phyloP scores from a whole-genome alignment of 2,113 vertebrate genomes.

The Epinephelus lanceolatus region DNA sequence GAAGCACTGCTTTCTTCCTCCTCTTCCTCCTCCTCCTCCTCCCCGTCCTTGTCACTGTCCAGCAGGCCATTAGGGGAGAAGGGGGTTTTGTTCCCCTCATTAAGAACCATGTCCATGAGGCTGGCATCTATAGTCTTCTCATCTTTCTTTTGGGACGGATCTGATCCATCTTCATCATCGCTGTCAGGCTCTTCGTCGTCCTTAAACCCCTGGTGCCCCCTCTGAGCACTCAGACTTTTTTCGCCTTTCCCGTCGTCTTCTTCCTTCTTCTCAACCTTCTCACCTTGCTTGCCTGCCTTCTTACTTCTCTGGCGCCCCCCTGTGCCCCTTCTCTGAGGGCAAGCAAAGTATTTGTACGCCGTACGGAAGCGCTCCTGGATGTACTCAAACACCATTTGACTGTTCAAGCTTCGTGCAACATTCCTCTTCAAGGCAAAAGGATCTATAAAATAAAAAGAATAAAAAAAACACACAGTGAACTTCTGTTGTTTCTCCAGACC shows the following conservation, averaged over 20 bases:
- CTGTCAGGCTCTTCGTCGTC: constrained; percentile 61
- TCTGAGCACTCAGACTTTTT: not conserved
- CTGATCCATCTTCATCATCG: constrained; percentile 59
- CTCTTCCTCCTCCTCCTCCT: constrained; percentile 67
- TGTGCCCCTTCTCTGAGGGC: constrained; percentile 89
- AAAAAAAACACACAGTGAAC: not conserved
- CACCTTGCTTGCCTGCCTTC: constrained; percentile 28
- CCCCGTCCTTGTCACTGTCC: constrained; percentile 77
- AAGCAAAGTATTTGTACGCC: constrained; percentile 97
- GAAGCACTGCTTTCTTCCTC: constrained; percentile 65
- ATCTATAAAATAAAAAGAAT: constrained; percentile 80
- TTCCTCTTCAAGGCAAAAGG: constrained; percentile 98
- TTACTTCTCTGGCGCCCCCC: constrained; percentile 33
- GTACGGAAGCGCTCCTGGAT: constrained; percentile 96
- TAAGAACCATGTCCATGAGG: constrained; percentile 66
- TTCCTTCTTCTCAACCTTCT: constrained; percentile 1
- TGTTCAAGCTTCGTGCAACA: constrained; percentile 97
- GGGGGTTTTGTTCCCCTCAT: constrained; percentile 51
- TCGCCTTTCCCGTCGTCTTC: constrained; percentile 30
- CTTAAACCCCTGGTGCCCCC: constrained; percentile 20
- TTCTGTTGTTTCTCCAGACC: not conserved
- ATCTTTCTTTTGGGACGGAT: constrained; percentile 45
- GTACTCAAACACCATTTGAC: constrained; percentile 99
- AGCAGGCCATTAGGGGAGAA: constrained; percentile 81
- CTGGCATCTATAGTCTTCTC: constrained; percentile 46